A percentile compares a stretch with the other conserved stretches of the same genome.
Conservation (phyloP, 2,113 vertebrate species). For the Donacobius atricapilla region DNA sequence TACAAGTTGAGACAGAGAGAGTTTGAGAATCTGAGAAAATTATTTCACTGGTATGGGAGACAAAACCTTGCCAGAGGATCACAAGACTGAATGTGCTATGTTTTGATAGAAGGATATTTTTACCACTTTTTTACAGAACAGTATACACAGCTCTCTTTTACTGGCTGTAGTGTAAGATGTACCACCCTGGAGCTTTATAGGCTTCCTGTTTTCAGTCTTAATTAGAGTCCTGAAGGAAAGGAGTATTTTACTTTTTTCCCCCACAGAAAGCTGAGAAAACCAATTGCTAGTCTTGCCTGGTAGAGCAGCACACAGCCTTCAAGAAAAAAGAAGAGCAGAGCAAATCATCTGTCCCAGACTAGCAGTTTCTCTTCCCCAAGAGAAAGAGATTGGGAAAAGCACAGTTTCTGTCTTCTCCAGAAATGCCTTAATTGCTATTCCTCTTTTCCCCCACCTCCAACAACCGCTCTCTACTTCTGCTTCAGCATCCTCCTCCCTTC, state of each 20-base stretch:
- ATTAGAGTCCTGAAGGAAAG: background rate
- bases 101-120: background rate
- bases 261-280: background rate
- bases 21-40: background rate
- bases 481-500: background rate
- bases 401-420: background rate
- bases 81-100: background rate
- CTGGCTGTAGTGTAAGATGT: background rate
- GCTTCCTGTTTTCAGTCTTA: background rate
- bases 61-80: background rate
- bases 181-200: background rate
- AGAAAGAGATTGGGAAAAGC: background rate
- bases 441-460: background rate
- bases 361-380: background rate
- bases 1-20: background rate
- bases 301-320: background rate
- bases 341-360: background rate
- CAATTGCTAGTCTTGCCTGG: background rate
- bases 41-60: background rate
- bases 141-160: background rate
- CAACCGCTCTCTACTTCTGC: background rate
- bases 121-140: background rate
- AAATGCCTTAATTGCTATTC: background rate
- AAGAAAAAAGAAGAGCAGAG: background rate
- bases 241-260: background rate